Evolutionary conservation across 2,888 invertebrate species (phyloP).

Genomic region (Lasioglossum lativentre): DNA sequence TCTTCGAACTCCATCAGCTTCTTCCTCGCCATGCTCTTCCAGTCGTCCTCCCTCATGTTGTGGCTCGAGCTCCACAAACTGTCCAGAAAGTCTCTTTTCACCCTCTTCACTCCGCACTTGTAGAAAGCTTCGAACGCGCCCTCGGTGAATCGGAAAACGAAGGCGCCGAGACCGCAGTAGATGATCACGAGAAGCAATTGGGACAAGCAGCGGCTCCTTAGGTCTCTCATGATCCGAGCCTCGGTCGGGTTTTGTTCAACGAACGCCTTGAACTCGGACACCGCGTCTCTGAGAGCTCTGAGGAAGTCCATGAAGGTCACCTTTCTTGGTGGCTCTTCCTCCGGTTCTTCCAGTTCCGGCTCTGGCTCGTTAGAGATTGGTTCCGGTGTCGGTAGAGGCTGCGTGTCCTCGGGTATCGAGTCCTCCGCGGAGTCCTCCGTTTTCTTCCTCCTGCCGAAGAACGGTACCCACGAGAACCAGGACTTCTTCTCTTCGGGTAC

Average conservation of each 20-base stretch:
- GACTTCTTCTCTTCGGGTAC: constrained; percentile 69
- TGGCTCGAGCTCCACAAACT: constrained; percentile 93
- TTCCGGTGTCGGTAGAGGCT: not conserved
- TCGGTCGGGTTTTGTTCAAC: constrained; percentile 86
- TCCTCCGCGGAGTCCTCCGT: constrained; percentile 50
- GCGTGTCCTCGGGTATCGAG: not conserved
- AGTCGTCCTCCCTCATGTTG: constrained; percentile 93
- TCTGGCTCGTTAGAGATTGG: not conserved
- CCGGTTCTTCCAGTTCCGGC: not conserved
- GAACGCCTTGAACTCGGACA: constrained; percentile 85
- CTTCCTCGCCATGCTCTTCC: constrained; percentile 94
- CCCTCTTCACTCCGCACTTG: constrained; percentile 94
- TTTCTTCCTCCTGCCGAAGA: constrained; percentile 71
- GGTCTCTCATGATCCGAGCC: constrained; percentile 85
- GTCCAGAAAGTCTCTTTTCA: constrained; percentile 94
- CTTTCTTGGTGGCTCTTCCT: constrained; percentile 65
- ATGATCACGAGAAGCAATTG: constrained; percentile 90
- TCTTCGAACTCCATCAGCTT: constrained; percentile 94
- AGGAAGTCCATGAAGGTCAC: constrained; percentile 76
- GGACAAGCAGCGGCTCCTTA: constrained; percentile 89
- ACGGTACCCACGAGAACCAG: constrained; percentile 77
- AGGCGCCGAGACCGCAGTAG: constrained; percentile 91
- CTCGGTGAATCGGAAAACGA: constrained; percentile 93
- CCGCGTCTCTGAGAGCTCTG: constrained; percentile 69
- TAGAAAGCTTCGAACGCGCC: constrained; percentile 94